phyloP scores from a whole-genome alignment of 2,113 vertebrate species.

The Phalacrocorax pelagicus region DNA sequence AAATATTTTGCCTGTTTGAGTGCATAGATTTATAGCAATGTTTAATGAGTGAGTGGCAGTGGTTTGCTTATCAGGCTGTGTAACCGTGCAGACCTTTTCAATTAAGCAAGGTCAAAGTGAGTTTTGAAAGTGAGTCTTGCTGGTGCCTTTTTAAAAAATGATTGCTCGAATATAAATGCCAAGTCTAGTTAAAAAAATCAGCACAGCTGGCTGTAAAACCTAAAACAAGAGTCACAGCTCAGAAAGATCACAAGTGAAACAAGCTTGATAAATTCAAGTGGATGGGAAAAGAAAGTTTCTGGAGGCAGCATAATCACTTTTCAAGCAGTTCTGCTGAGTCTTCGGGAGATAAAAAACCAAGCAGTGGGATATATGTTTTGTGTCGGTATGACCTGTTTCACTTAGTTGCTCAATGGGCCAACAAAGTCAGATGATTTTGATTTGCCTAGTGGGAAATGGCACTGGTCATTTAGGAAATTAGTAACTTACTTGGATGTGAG shows the following conservation, averaged over 20 bases:
- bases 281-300: not conserved
- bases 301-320: not conserved
- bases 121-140: not conserved
- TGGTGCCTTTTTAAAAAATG: not conserved
- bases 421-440: not conserved
- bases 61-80: not conserved
- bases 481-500: not conserved
- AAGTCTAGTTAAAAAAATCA: not conserved
- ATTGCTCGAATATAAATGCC: not conserved
- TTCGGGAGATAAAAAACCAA: not conserved
- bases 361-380: not conserved
- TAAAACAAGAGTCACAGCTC: not conserved
- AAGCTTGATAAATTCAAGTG: not conserved
- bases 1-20: not conserved
- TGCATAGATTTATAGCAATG: not conserved
- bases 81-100: not conserved
- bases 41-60: constrained; percentile 28
- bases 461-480: not conserved
- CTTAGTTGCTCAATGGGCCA: not conserved
- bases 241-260: not conserved
- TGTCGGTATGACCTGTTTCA: not conserved
- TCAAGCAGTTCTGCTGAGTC: not conserved
- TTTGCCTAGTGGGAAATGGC: not conserved
- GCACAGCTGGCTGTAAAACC: not conserved
- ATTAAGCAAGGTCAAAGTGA: not conserved